Evolutionary conservation across 2,888 invertebrate genomes (phyloP).

Genomic region (Ernsta delagoae): DNA sequence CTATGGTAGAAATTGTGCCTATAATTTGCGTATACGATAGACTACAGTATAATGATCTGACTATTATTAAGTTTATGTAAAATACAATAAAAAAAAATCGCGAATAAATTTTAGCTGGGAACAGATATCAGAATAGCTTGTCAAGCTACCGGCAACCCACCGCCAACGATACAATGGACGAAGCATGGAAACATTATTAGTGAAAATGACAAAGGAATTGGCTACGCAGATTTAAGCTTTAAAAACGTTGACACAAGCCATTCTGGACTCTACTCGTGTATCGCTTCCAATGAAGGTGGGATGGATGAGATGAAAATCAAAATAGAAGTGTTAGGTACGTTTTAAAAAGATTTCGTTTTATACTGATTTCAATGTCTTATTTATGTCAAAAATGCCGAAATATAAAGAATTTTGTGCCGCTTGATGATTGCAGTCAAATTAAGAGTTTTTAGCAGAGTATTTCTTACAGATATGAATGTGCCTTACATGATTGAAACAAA

Average conservation of each 20-base stretch:
- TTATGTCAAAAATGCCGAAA: no score
- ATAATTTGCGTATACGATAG: no score
- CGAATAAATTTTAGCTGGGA: constrained; percentile 52
- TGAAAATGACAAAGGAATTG: constrained; percentile 52
- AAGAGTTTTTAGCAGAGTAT: no score
- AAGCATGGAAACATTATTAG: constrained; percentile 67
- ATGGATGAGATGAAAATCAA: constrained; percentile 60
- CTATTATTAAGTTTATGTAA: no score
- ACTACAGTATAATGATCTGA: no score
- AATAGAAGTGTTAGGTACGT: constrained; percentile 71
- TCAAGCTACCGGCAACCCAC: constrained; percentile 84
- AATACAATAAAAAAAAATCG: no score
- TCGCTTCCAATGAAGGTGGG: constrained; percentile 84
- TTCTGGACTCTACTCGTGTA: constrained; percentile 83
- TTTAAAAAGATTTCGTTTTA: background rate
- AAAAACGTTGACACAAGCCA: constrained; percentile 52
- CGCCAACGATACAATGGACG: constrained; percentile 85
- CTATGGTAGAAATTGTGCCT: no score
- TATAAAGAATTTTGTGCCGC: no score
- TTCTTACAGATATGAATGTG: no score
- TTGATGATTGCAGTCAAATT: no score
- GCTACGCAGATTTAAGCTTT: constrained; percentile 64
- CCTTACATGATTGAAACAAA: no score
- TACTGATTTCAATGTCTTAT: no score
- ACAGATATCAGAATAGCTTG: constrained; percentile 71